Evolutionary conservation across 2,113 vertebrate genomes (phyloP).

Genomic region (Takifugu bimaculatus): DNA sequence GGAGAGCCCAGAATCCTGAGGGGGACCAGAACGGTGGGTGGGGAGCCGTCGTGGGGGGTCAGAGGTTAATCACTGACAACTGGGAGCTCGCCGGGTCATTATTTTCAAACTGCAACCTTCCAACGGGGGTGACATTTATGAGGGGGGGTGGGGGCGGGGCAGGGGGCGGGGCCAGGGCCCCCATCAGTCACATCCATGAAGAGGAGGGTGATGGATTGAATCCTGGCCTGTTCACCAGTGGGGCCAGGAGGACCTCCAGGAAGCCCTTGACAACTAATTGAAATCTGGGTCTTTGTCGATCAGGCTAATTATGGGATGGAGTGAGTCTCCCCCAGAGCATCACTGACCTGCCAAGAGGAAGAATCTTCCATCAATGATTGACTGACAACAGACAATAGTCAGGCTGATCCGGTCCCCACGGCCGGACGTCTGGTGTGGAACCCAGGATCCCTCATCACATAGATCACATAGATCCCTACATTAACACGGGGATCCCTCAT

Average conservation of each 20-base stretch:
- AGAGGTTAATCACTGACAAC: slow-evolving; percentile 91
- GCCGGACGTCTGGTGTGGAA: too few relatives aligned
- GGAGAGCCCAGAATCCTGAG: too few relatives aligned
- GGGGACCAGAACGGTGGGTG: not conserved
- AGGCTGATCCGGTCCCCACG: not conserved
- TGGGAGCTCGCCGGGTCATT: slow-evolving; percentile 83
- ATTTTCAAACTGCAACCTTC: slow-evolving; percentile 82
- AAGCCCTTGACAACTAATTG: slow-evolving; percentile 82
- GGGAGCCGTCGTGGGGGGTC: slow-evolving; percentile 62
- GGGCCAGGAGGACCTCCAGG: slow-evolving; percentile 76
- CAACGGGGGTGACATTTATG: slow-evolving; percentile 72
- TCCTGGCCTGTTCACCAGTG: slow-evolving; percentile 75
- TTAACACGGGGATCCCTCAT: too few relatives aligned
- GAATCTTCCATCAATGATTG: not conserved
- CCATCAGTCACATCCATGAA: too few relatives aligned
- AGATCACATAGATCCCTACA: too few relatives aligned
- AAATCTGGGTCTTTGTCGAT: slow-evolving; percentile 66
- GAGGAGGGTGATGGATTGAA: slow-evolving; percentile 84
- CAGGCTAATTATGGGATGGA: slow-evolving; percentile 62
- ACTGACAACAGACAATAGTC: too few relatives aligned
- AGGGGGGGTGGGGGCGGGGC: slow-evolving; percentile 12
- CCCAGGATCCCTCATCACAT: too few relatives aligned
- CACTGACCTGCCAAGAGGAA: slow-evolving; percentile 68
- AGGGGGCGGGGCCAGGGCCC: too few relatives aligned
- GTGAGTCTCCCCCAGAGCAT: slow-evolving; percentile 32